Base-by-base conservation (phyloP, 2,113 vertebrate genomes). In the Athene noctua region DNA sequence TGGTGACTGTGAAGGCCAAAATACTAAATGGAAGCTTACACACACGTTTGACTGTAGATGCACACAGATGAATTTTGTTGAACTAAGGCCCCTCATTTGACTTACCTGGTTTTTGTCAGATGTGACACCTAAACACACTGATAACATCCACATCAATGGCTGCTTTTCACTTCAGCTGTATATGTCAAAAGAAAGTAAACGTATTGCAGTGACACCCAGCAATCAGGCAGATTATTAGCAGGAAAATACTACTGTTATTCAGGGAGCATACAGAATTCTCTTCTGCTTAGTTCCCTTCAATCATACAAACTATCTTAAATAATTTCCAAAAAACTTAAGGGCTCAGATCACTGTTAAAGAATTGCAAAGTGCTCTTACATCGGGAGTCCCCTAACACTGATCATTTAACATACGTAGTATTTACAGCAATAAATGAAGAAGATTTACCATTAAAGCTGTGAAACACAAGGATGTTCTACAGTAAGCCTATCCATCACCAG, bases 171-270 rank as follows among this genome's bases (percentile, higher is more conserved):
- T 82, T 82, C 66, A 82, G 63, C 36, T 91, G 23, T n/a, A 6
- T 8, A 16, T 47, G 16, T 80, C 89, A 91, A 91, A 92, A 73
- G 51, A 87, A 92, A 95, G 80, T 13, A 77, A 94, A 55, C 1
- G 4, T 26, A 78, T 90, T 91, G 54, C 58, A 77, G 61, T 58
- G 81, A 75, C 62, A 94, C 16, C 26, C 58, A 55, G 80, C 44
- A 89, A 95, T 92, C 57, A 92, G 55, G 67, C 36, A 96, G 90
- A 25, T 81, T 61, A 96, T 80, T 67, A 96, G 42, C 82, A 86
- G 75, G 51, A 80, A 81, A 85, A 94, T 40, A 62, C 16, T 68
- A 38, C 38, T 34, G 8, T 54, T 74, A 72, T 63, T 74, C 67
- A 79, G 52, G 10, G 22, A 65, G 15, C 11, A 38, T 13, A 90